Evolutionary conservation across 2,888 invertebrate species (phyloP).

Genomic region (Brachypterus glaber): DNA sequence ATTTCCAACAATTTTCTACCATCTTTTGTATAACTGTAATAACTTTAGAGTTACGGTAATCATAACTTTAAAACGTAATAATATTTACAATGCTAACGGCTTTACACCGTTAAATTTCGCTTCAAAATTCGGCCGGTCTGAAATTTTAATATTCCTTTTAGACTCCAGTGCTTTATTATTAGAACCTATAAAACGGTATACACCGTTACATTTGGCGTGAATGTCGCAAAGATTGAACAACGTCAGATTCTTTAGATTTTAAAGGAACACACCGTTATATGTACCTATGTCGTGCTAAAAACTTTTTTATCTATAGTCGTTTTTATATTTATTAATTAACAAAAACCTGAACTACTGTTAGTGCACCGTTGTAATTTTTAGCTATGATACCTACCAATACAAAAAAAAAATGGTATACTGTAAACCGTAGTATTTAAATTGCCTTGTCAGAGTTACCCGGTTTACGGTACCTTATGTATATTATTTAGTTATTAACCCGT

Average conservation of each 20-base stretch:
- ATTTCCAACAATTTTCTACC: conserved; percentile 41
- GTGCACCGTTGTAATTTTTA: conserved; percentile 49
- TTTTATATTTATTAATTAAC: too few relatives aligned
- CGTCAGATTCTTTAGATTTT: conserved; percentile 39
- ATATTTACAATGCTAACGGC: conserved; percentile 55
- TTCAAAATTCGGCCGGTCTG: conserved; percentile 51
- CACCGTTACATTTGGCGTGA: conserved; percentile 59
- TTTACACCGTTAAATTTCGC: conserved; percentile 60
- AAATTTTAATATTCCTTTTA: conserved; percentile 49
- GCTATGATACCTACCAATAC: conserved; percentile 50
- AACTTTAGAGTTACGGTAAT: conserved; percentile 41
- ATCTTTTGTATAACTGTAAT: conserved; percentile 62
- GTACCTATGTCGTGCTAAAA: conserved; percentile 53
- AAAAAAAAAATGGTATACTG: conserved; percentile 52
- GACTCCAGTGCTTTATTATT: conserved; percentile 52
- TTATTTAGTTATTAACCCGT: too few relatives aligned
- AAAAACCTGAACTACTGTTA: conserved; percentile 54
- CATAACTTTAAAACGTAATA: conserved; percentile 28
- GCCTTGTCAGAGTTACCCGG: conserved; percentile 32
- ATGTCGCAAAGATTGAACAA: conserved; percentile 41
- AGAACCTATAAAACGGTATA: conserved; percentile 49
- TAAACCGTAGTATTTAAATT: conserved; percentile 48
- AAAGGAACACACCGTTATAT: conserved; percentile 42
- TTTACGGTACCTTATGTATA: too few relatives aligned
- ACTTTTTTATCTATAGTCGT: too few relatives aligned